Evolutionary conservation across 2,113 vertebrate species (phyloP).

Genomic region (Rattus norvegicus): GRCr8 NC_086026.1:50020001-50020500

Average conservation of each 20-base stretch:
- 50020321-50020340: background rate
- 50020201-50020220: background rate
- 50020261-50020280: background rate
- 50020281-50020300: background rate
- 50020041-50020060: background rate
- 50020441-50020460: background rate
- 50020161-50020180: background rate
- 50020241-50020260: background rate
- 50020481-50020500: background rate
- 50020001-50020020: background rate
- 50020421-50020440: background rate
- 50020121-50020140: no score
- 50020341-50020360: background rate
- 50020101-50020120: background rate
- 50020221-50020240: background rate
- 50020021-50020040: background rate
- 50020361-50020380: background rate
- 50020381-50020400: background rate
- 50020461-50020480: background rate
- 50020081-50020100: background rate
- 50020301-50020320: background rate
- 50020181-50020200: background rate
- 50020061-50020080: background rate
- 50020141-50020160: background rate
- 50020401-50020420: background rate